A percentile compares a stretch with the other conserved stretches of the same genome.
These are phyloP conservation scores for Fabriciana adippe DNA, from an alignment of 2,888 invertebrate species.

Conservation along the genomic window DNA sequence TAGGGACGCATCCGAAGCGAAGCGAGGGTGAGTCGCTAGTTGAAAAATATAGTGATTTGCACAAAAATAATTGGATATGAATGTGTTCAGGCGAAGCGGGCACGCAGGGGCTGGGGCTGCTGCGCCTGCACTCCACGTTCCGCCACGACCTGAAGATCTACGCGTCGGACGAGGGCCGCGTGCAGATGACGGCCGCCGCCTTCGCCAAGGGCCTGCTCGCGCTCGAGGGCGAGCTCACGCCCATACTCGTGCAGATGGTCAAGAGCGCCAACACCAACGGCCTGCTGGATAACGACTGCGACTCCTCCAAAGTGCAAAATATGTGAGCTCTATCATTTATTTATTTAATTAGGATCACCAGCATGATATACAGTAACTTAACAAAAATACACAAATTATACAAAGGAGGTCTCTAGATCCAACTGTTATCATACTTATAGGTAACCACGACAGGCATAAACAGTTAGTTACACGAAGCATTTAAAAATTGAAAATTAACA, in stretches of 20 bases:
- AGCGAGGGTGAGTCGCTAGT: too few relatives aligned
- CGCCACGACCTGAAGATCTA: constrained; percentile 99
- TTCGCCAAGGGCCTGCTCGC: constrained; percentile 99
- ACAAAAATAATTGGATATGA: neutral
- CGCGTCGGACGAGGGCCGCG: constrained; percentile 99
- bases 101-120: constrained; percentile 96
- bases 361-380: too few relatives aligned
- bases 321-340: too few relatives aligned
- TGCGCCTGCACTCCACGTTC: constrained; percentile 97
- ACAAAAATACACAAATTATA: too few relatives aligned
- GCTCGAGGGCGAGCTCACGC: constrained; percentile 98
- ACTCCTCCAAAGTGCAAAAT: constrained; percentile 96
- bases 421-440: too few relatives aligned
- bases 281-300: constrained; percentile 98
- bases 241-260: constrained; percentile 99
- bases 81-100: constrained; percentile 88
- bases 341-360: too few relatives aligned
- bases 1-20: too few relatives aligned
- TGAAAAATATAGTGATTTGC: too few relatives aligned
- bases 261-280: constrained; percentile 99
- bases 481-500: too few relatives aligned
- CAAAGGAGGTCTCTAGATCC: too few relatives aligned
- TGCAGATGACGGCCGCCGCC: constrained; percentile 99
- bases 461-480: too few relatives aligned
- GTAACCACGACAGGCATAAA: too few relatives aligned